A percentile compares a stretch with the other conserved stretches of the same genome.
phyloP scores from a whole-genome alignment of 2,888 invertebrate species.

The Phortica okadai region DNA sequence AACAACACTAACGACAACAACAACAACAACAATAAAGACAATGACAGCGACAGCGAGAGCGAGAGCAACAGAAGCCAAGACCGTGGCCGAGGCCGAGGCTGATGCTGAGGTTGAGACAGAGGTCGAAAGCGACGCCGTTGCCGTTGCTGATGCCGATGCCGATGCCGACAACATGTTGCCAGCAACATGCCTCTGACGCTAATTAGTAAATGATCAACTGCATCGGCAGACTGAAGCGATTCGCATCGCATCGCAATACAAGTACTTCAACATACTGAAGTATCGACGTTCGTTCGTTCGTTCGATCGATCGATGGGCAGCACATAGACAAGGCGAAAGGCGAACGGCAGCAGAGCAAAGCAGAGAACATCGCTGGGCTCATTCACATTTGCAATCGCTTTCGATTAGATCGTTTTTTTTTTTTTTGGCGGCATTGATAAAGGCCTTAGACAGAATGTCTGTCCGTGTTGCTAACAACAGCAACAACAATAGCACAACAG shows the following conservation, averaged over 20 bases:
- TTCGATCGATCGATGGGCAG: not conserved
- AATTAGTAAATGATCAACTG: constrained; percentile 63
- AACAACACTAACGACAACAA: not conserved
- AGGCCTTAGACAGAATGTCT: not conserved
- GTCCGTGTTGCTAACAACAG: not conserved
- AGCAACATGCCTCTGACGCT: constrained; percentile 64
- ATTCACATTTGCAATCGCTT: not conserved
- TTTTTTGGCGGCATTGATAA: constrained; percentile 5
- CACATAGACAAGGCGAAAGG: not conserved
- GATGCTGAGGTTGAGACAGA: not conserved
- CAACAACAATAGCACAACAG: not conserved
- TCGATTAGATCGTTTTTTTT: not conserved
- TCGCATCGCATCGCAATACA: not conserved
- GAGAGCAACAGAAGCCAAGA: not conserved
- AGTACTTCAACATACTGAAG: no score
- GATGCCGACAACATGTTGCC: constrained; percentile 65
- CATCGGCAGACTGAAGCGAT: not conserved
- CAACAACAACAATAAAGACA: not conserved
- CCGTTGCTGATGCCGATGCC: constrained; percentile 42
- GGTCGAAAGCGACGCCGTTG: not conserved
- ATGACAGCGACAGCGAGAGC: not conserved
- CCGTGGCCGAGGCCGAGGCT: not conserved
- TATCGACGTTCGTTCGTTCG: not conserved
- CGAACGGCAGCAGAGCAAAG: not conserved
- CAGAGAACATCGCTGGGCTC: not conserved